Evolutionary conservation across 2,797 vertebrate genomes (phyloP), one percentile per base, ranked within the genome.

Genomic region (Schizothorax lantsangensis): DNA sequence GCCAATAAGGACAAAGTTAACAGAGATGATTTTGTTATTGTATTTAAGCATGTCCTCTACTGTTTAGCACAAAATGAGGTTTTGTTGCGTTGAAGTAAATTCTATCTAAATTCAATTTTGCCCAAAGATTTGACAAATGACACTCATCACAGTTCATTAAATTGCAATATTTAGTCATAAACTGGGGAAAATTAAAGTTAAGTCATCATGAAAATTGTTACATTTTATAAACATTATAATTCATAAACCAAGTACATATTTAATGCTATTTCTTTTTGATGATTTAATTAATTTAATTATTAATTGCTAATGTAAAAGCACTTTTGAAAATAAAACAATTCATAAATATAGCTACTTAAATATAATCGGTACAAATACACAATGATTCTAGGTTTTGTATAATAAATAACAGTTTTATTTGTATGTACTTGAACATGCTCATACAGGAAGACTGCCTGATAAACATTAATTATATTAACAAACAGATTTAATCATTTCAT

Each of bases 1-100:
- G 30, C 21, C 17, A 30, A 78, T 30, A 15, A 84, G 11, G 15
- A 78, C 33, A 40, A 68, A 45, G 38, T 11, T 74, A 43, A 30
- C n/a, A 0, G 49, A 49, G 72, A 84, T 49, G 73, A 30, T 77
- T 84, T 78, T 68, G 62, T 68, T 54, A 68, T 40, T 78, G 23
- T 26, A 77, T 84, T 84, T 68, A n/a, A 54, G 30, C 9, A 77
- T 38, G 15, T 38, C 57, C 43, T 77, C 40, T 45, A 64, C 26
- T 49, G 71, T 75, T 64, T 14, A 77, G 40, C 14, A 77, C 3
- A 64, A 64, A 84, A 75, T 64, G 0, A 17, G 9, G 38, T 10
- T 54, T 38, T 30, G 11, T 45, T 73, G 17, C n/a, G 15, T 62
- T 47, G 30, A 33, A 81, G 23, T 26, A 52, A 52, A 75, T 52